These are phyloP conservation scores for Agrenia bidenticulata DNA, from an alignment of 2,888 invertebrate genomes.

Conservation along the genomic window DNA sequence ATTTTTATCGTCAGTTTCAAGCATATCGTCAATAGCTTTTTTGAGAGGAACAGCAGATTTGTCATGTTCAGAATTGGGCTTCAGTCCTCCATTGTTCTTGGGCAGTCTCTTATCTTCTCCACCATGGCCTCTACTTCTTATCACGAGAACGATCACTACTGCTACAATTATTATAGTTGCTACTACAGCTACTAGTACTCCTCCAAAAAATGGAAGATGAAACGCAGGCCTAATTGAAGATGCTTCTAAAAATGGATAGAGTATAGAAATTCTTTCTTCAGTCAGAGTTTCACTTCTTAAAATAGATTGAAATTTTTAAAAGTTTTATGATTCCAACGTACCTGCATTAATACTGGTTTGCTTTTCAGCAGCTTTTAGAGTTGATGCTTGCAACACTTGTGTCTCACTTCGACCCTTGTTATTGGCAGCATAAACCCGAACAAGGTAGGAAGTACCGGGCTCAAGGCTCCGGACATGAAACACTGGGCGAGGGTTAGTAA, in stretches of 20 bases:
- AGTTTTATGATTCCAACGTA: conserved; percentile 16
- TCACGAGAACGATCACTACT: conserved; percentile 60
- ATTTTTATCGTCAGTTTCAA: conserved; percentile 63
- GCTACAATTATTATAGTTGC: conserved; percentile 62
- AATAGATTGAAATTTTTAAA: not conserved
- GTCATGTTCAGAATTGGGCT: conserved; percentile 45
- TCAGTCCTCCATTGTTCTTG: conserved; percentile 43
- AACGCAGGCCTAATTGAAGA: conserved; percentile 55
- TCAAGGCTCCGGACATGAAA: conserved; percentile 69
- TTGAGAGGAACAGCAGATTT: conserved; percentile 59
- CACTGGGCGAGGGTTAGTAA: conserved; percentile 62
- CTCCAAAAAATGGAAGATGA: conserved; percentile 59
- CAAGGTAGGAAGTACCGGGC: conserved; percentile 69
- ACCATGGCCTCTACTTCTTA: conserved; percentile 58
- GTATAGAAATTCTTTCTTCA: conserved; percentile 1
- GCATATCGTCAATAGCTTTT: conserved; percentile 60
- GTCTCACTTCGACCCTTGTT: conserved; percentile 70
- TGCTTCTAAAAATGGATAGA: conserved; percentile 32
- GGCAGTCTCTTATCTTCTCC: conserved; percentile 52
- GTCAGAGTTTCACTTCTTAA: conserved; percentile 3
- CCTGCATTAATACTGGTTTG: conserved; percentile 64
- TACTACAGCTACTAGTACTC: conserved; percentile 60
- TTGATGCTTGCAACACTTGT: conserved; percentile 67
- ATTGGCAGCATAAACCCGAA: conserved; percentile 70
- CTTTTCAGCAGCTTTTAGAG: conserved; percentile 71